Conservation (phyloP, 2,888 invertebrate species). For the Luperina nickerlii region DNA sequence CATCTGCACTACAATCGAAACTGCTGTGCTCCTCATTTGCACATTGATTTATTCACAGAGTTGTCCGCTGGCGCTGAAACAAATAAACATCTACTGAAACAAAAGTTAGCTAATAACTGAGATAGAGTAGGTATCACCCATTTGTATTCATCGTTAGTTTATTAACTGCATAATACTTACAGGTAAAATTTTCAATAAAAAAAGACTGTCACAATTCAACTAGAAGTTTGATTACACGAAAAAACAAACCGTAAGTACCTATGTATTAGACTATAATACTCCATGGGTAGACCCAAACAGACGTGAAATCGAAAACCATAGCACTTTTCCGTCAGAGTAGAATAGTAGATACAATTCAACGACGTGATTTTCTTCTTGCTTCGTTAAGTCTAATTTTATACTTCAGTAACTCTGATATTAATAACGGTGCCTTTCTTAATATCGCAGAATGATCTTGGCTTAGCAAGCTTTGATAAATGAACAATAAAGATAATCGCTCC, state of each 20-base stretch:
- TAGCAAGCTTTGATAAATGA: constrained; percentile 65
- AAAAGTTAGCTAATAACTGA: constrained; percentile 16
- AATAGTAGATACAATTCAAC: constrained; percentile 51
- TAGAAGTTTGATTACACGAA: constrained; percentile 10
- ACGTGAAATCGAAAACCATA: constrained; percentile 69
- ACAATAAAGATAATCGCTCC: constrained; percentile 49
- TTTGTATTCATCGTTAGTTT: constrained; percentile 26
- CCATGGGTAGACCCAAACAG: constrained; percentile 56
- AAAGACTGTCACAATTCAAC: neutral
- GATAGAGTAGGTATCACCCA: neutral
- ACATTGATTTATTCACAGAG: constrained; percentile 46
- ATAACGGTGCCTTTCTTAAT: constrained; percentile 62
- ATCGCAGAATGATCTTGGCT: constrained; percentile 49
- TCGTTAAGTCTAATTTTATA: constrained; percentile 67
- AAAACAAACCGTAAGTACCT: constrained; percentile 26
- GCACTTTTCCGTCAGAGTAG: constrained; percentile 65
- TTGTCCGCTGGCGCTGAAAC: constrained; percentile 12
- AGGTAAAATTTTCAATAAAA: neutral
- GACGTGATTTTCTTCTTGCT: constrained; percentile 56
- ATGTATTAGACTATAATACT: constrained; percentile 35
- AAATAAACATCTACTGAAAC: constrained; percentile 28
- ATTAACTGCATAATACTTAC: neutral
- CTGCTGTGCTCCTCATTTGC: constrained; percentile 47
- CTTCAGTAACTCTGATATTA: constrained; percentile 60
- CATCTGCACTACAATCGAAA: constrained; percentile 43